Evolutionary conservation across 1,140 invertebrate species (phyloP).

Genomic region (Hetaerina americana): DNA sequence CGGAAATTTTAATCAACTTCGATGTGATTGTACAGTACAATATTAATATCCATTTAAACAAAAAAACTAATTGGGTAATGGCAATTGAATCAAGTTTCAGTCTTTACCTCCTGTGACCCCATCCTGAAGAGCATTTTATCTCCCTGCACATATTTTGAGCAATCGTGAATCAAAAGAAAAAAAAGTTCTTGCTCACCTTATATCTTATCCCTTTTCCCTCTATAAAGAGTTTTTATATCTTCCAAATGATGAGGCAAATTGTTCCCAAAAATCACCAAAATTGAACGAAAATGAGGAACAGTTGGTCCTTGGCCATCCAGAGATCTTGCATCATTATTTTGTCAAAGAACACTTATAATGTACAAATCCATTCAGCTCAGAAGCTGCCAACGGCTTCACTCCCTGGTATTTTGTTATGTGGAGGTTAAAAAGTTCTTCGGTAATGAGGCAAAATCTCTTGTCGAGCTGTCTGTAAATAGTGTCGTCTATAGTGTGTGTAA

Average conservation of each 20-base stretch:
- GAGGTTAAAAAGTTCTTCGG: neutral
- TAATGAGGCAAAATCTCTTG: neutral
- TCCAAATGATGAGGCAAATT: neutral
- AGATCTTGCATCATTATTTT: neutral
- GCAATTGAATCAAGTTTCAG: no score
- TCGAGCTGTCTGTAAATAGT: neutral
- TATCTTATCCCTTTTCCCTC: no score
- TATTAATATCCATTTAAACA: neutral
- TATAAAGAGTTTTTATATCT: no score
- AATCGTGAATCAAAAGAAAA: no score
- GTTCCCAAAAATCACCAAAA: neutral
- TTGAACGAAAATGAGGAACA: neutral
- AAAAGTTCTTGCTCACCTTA: no score
- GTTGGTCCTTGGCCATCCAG: neutral
- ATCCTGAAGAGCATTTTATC: no score
- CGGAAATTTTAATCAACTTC: neutral
- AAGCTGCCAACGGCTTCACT: neutral
- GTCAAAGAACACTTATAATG: neutral
- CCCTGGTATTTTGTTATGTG: neutral
- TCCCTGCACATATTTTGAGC: no score
- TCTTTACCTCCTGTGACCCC: no score
- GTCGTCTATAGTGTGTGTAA: neutral
- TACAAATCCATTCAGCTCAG: neutral
- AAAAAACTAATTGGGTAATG: no score
- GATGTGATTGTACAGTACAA: neutral